Evolutionary conservation across 2,888 invertebrate species (phyloP), one percentile per base, ranked within the genome.

Genomic region (Polydesmus complanatus): DNA sequence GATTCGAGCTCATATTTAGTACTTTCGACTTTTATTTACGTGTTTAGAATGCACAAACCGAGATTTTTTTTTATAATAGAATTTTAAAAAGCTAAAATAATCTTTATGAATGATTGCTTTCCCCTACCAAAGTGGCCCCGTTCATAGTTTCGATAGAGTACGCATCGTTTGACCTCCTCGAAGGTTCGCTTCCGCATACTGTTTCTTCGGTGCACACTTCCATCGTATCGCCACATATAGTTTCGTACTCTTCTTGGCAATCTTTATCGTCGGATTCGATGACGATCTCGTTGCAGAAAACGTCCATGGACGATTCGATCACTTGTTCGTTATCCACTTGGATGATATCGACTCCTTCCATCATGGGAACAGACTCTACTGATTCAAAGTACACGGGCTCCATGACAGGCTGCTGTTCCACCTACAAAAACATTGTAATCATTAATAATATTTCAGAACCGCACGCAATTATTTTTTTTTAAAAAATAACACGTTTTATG

Each of bases 241-340:
- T 48, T 8, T 60, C 60, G 21, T 60, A 55, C 14, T 49, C 55
- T 22, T 60, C 60, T 23, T 11, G 48, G 19, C 25, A 18, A 14
- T 48, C 55, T 25, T 56, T 55, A 25, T 60, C 60, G 22, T 60
- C 60, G 14, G 60, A 60, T 37, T 60, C 60, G 26, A 60, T 60
- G 22, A 60, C 60, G 19, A 60, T 50, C 49, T 60, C 60, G 27
- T 60, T 60, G 49, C 60, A 60, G 49, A 60, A 60, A 18, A 60
- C 56, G 26, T 60, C 60, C 60, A 60, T 60, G 22, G 27, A 22
- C 22, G 27, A 23, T 22, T 60, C 60, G 22, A 60, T 60, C 60
- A 60, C 60, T 50, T 60, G 55, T 50, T 60, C 60, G 56, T 48
- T 60, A 27, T 48, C 60, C 18, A 60, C 27, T 18, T 60, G 60